These are phyloP conservation scores for Globicephala melas DNA, from an alignment of 2,113 vertebrate genomes.

Conservation along the genomic window DNA sequence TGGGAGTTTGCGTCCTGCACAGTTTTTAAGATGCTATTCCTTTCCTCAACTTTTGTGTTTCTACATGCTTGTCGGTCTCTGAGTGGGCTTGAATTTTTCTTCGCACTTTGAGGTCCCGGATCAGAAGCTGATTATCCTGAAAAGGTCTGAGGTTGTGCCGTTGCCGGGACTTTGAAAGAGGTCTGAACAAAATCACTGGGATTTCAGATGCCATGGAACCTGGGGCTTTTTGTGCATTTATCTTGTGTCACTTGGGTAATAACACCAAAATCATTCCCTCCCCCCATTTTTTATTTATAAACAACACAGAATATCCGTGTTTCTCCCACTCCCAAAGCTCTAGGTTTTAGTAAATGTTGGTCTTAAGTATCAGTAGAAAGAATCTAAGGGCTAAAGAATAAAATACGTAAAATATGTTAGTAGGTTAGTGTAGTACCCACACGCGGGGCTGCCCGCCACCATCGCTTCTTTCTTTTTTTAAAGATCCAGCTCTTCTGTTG, in stretches of 20 bases:
- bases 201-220: background rate
- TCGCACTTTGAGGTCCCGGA: background rate
- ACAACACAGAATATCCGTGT: background rate
- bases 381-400: background rate
- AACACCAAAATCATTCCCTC: background rate
- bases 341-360: background rate
- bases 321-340: background rate
- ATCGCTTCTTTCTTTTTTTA: background rate
- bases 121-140: background rate
- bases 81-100: background rate
- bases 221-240: background rate
- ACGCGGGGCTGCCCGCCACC: accelerated
- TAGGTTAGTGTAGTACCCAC: background rate
- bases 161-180: background rate
- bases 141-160: background rate
- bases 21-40: background rate
- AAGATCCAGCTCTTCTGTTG: background rate
- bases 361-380: background rate
- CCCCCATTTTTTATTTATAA: background rate
- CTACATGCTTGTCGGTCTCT: background rate
- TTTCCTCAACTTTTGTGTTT: background rate
- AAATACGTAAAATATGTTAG: background rate
- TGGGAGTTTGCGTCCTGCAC: background rate
- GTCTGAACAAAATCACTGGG: background rate
- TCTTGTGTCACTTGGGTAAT: background rate